Evolutionary conservation across 2,888 invertebrate genomes (phyloP).

Genomic region (Apodemia mormo): DNA sequence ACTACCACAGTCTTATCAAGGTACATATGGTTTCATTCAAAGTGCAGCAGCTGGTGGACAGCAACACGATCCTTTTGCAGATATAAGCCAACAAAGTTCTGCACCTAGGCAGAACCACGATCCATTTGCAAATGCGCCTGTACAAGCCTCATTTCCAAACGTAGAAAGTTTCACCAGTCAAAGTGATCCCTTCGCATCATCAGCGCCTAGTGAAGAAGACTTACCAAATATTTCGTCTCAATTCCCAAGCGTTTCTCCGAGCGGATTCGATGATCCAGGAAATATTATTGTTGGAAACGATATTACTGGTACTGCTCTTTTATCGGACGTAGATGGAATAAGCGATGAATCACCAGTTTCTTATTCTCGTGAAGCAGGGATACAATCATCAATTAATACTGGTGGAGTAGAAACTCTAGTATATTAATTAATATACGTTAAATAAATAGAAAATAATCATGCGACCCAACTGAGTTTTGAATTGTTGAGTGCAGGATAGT

Average conservation of each 20-base stretch:
- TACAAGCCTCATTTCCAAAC: constrained; percentile 50
- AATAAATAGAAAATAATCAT: too few species aligned
- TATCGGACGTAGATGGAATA: constrained; percentile 45
- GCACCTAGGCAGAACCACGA: constrained; percentile 48
- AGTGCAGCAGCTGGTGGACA: constrained; percentile 48
- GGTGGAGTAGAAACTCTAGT: constrained; percentile 62
- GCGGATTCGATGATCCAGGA: constrained; percentile 51
- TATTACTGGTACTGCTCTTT: constrained; percentile 44
- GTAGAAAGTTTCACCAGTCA: constrained; percentile 54
- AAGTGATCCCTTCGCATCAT: constrained; percentile 47
- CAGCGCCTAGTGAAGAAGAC: constrained; percentile 45
- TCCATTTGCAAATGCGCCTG: constrained; percentile 52
- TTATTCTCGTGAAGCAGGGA: constrained; percentile 63
- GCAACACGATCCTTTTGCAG: constrained; percentile 51
- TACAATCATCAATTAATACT: constrained; percentile 62
- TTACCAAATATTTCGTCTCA: constrained; percentile 48
- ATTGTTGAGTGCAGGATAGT: too few species aligned
- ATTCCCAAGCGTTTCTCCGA: constrained; percentile 45
- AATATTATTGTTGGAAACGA: constrained; percentile 52
- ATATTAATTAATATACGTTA: constrained; percentile 46
- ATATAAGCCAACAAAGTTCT: constrained; percentile 50
- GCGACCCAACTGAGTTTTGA: too few species aligned
- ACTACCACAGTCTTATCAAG: constrained; percentile 59
- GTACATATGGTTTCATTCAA: constrained; percentile 58
- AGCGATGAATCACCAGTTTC: constrained; percentile 56